Base-by-base conservation (phyloP, 2,113 vertebrate species). In the Acanthisitta chloris region DNA sequence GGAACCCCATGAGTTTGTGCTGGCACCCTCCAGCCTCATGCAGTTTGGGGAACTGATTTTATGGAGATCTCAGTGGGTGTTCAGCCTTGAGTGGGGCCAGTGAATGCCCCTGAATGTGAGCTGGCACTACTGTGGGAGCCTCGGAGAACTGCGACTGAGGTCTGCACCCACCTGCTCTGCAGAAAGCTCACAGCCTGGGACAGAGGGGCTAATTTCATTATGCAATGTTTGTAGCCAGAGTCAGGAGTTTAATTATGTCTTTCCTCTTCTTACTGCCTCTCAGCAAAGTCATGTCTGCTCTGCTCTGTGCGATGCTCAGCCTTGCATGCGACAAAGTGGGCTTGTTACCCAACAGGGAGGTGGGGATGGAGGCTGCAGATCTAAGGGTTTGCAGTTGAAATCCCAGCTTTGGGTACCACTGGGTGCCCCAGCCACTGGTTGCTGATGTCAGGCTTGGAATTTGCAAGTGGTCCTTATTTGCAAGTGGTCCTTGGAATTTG, bases 371-470 rank as follows among this genome's bases (percentile, higher is more conserved):
- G 65, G 62, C 36, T 59, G 70, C 45, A 11, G 45, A 45, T 33
- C 40, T 6, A 4, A 31, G 43, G 38, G 16, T 18, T 45, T 57
- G 51, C 33, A 11, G 34, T 6, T 34, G 8, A 45, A 66, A 2
- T n/a, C 45, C 14, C 31, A 14, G 31, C 49, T 72, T 46, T 11
- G 18, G 17, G 19, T 5, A 25, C 70, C n/a, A n/a, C n/a, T n/a
- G n/a, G n/a, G n/a, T n/a, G n/a, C 19, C 28, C 33, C 0, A 0
- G 14, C 26, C 3, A 0, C 40, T 3, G 16, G 16, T 10, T 1
- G 0, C 38, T 46, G 70, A 17, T 24, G 28, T 38, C n/a, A 19
- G 45, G 17, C 58, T 57, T 67, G 48, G 45, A 77, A 79, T 72
- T 86, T 36, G 15, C 33, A 8, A 0, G 3, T 9, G 26, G 31